A percentile compares a stretch with the other conserved stretches of the same genome.
phyloP scores from a whole-genome alignment of 2,888 invertebrate genomes.

The Chironomus tentans region DNA sequence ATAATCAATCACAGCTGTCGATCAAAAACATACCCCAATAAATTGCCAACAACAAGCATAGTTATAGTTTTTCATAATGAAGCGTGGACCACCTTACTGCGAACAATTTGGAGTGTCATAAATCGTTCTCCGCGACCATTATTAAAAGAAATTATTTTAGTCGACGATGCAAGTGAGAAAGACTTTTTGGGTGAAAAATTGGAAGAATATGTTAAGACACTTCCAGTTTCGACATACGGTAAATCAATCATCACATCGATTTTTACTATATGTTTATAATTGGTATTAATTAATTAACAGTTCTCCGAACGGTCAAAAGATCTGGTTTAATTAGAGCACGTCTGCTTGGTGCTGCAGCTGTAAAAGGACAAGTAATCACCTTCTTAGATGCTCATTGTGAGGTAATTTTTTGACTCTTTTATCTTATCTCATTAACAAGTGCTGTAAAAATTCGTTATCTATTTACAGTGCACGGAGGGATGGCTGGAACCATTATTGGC shows the following conservation, averaged over 20 bases:
- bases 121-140: conserved; percentile 82
- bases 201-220: conserved; percentile 76
- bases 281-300: conserved; percentile 43
- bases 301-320: conserved; percentile 82
- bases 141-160: conserved; percentile 89
- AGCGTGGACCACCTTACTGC: conserved; percentile 91
- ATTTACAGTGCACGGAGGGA: conserved; percentile 64
- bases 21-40: conserved; percentile 63
- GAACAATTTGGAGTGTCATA: conserved; percentile 96
- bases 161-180: conserved; percentile 95
- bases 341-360: conserved; percentile 86
- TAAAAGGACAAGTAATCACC: conserved; percentile 48
- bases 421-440: not conserved
- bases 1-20: conserved; percentile 54
- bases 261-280: too few relatives aligned
- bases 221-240: conserved; percentile 68
- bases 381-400: conserved; percentile 44
- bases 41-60: conserved; percentile 87
- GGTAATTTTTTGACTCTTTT: not conserved
- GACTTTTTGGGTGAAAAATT: conserved; percentile 81
- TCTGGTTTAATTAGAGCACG: conserved; percentile 95
- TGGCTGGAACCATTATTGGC: conserved; percentile 94
- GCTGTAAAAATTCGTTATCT: conserved; percentile 23
- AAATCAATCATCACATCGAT: not conserved
- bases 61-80: conserved; percentile 99